Conservation (phyloP, 2,888 invertebrate genomes). For the Drosophila borealis region DNA sequence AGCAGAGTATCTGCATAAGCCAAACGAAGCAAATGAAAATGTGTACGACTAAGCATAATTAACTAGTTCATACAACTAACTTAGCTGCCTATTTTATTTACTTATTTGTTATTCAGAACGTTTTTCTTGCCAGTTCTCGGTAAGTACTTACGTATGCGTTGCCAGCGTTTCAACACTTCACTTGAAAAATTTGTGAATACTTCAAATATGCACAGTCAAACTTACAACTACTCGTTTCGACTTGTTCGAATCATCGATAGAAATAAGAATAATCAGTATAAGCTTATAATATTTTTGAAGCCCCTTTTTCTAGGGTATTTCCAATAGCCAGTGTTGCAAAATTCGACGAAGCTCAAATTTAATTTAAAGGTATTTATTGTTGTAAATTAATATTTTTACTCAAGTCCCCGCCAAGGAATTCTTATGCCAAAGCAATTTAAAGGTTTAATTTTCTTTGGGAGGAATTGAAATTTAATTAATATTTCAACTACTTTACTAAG, state of each 20-base stretch:
- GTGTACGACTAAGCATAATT: neutral
- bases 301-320: neutral
- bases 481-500: too few species aligned
- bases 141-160: conserved; percentile 51
- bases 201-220: neutral
- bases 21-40: conserved; percentile 18
- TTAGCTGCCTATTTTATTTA: neutral
- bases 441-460: too few species aligned
- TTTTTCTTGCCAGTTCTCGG: neutral
- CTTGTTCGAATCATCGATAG: neutral
- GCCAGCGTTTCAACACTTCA: conserved; percentile 28
- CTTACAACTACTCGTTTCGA: neutral
- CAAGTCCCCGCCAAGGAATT: too few species aligned
- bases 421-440: too few species aligned
- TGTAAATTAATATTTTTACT: too few species aligned
- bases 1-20: conserved; percentile 20
- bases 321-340: neutral
- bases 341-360: neutral
- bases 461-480: too few species aligned
- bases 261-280: neutral
- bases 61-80: conserved; percentile 5
- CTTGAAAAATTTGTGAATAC: neutral
- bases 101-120: neutral
- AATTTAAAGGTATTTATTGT: too few species aligned
- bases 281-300: too few species aligned